These are phyloP conservation scores for Actinemys pallida DNA, from an alignment of 2,113 vertebrate species.

Conservation along the genomic window DNA sequence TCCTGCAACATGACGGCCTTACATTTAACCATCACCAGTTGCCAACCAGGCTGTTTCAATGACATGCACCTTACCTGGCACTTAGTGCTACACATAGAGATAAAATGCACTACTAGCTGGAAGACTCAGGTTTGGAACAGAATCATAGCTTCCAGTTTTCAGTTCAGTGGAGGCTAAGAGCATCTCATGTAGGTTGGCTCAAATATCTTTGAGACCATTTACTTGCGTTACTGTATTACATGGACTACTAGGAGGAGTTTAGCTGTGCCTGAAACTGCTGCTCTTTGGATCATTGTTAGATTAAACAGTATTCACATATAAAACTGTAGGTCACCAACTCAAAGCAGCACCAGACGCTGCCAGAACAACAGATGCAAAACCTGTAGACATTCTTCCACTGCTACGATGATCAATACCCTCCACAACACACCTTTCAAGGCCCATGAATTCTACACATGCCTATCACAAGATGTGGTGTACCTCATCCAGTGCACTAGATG, in stretches of 20 bases:
- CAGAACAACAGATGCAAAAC: neutral
- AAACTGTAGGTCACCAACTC: neutral
- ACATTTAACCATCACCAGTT: neutral
- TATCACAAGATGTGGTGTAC: neutral
- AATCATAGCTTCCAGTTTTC: conserved; percentile 13
- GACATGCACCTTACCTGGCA: neutral
- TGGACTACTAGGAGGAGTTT: neutral
- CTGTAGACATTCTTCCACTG: neutral
- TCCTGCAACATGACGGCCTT: neutral
- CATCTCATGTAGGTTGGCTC: neutral
- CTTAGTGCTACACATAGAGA: neutral
- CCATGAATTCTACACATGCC: neutral
- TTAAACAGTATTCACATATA: neutral
- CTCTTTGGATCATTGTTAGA: neutral
- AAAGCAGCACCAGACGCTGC: neutral
- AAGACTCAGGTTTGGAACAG: neutral
- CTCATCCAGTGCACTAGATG: neutral
- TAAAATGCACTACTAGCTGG: conserved; percentile 33
- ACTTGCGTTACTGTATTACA: neutral
- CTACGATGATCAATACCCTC: neutral
- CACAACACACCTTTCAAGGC: neutral
- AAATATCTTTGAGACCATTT: neutral
- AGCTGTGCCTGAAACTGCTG: neutral
- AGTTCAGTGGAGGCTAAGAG: neutral
- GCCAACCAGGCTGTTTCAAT: neutral